These are phyloP conservation scores for Pristiophorus japonicus DNA, from an alignment of 2,113 vertebrate species.

Conservation along the genomic window DNA sequence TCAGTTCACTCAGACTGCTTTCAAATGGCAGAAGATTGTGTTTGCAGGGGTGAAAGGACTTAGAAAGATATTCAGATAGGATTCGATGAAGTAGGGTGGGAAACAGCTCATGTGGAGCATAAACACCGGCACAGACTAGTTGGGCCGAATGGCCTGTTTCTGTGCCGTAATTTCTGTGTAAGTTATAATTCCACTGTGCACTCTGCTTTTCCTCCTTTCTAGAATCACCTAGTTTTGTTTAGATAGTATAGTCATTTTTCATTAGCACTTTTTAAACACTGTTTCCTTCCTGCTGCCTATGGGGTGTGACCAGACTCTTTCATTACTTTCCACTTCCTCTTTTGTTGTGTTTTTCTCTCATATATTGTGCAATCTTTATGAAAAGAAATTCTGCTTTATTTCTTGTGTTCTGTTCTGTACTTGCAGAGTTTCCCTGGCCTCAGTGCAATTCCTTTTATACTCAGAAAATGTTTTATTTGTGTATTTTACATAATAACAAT, in stretches of 20 bases:
- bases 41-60: background rate
- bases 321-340: background rate
- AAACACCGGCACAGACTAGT: background rate
- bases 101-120: background rate
- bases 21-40: background rate
- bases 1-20: background rate
- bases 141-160: too few species aligned
- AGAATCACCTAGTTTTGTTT: background rate
- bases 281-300: background rate
- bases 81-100: background rate
- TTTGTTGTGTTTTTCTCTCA: background rate
- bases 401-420: background rate
- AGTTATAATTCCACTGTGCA: background rate
- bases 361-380: background rate
- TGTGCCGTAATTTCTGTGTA: background rate
- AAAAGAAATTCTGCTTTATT: background rate
- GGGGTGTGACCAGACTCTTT: background rate
- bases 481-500: too few species aligned
- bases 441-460: too few species aligned
- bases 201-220: too few species aligned
- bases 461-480: too few species aligned
- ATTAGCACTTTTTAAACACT: too few species aligned
- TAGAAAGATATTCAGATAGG: background rate
- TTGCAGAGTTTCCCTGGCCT: background rate
- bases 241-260: background rate